Evolutionary conservation across 2,797 vertebrate genomes (phyloP), one percentile per base, ranked within the genome.

Genomic region (Peromyscus eremicus): DNA sequence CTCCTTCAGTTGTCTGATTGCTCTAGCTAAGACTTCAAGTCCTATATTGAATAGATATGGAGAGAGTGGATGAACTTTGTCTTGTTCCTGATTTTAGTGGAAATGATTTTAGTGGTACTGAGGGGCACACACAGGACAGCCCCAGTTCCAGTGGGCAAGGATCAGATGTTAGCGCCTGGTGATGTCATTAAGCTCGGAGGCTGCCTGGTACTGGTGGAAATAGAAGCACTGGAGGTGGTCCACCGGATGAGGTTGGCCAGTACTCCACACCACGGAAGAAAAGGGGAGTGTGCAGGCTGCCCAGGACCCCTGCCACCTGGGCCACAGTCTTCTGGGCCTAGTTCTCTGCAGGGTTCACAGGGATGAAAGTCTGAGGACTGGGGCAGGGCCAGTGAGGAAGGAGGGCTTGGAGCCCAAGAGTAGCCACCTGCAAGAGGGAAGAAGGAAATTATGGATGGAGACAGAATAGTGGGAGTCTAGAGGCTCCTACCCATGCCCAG

Each of bases 181-280:
- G 21, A 66, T 34, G 73, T 40, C 60, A 27, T 21, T 40, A 71
- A 66, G 40, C 98, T 99, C 99, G 96, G 99, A 99, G 55, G 99
- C 98, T 75, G 99, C 99, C 76, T 99, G 98, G 98, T 99, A 99
- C 98, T 99, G 99, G 98, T 99, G 99, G 98, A 99, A 99, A 97
- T 99, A 99, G 97, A 99, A 99, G 75, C 99, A 98, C 99, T 99
- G 96, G 99, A 99, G 0, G 99, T 99, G 46, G 99, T 99, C 99
- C 99, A 99, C 99, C 99, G 99, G 21, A 99, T 99, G 52, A 99
- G 98, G 98, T 99, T 99, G 94, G 99, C 98, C 0, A 99, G 99
- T 29, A 32, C 64, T 66, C 64, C 94, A 99, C 96, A 0, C 99
- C 99, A 0, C 99, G 98, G 96, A 99, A 99, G 97, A 99, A 99